phyloP scores from a whole-genome alignment of 2,797 vertebrate genomes.

The Tadarida brasiliensis region DNA sequence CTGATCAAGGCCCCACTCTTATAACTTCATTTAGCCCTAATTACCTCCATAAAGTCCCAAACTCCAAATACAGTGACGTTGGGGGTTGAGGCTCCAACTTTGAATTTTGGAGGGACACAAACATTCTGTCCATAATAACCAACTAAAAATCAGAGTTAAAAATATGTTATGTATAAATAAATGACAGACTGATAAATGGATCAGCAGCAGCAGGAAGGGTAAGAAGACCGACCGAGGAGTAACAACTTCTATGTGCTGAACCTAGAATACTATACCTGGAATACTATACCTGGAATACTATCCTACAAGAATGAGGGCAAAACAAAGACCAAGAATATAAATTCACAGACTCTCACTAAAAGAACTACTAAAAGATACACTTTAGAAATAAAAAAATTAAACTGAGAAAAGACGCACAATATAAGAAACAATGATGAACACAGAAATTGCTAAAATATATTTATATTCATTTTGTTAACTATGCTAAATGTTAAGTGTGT shows the following conservation, averaged over 20 bases:
- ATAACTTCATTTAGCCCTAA: neutral
- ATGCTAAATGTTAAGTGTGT: neutral
- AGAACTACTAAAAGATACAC: neutral
- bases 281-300: neutral
- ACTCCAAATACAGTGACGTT: neutral
- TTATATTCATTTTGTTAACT: conserved; percentile 15
- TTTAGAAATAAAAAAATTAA: conserved; percentile 27
- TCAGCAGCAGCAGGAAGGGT: neutral
- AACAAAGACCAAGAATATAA: neutral
- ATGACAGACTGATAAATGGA: neutral
- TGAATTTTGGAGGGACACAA: neutral
- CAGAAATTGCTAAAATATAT: neutral
- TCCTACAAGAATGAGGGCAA: neutral
- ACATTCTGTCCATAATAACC: conserved; percentile 1
- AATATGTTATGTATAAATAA: neutral
- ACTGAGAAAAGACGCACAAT: neutral
- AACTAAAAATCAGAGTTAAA: conserved; percentile 18
- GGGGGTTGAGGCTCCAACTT: neutral
- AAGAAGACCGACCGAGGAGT: neutral
- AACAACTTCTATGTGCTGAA: neutral
- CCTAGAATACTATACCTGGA: neutral
- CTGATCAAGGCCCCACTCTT: neutral
- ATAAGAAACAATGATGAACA: neutral
- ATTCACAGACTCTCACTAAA: neutral
- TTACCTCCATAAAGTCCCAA: neutral